phyloP scores from a whole-genome alignment of 2,797 vertebrate genomes.

The Gallinago nigripennis region DNA sequence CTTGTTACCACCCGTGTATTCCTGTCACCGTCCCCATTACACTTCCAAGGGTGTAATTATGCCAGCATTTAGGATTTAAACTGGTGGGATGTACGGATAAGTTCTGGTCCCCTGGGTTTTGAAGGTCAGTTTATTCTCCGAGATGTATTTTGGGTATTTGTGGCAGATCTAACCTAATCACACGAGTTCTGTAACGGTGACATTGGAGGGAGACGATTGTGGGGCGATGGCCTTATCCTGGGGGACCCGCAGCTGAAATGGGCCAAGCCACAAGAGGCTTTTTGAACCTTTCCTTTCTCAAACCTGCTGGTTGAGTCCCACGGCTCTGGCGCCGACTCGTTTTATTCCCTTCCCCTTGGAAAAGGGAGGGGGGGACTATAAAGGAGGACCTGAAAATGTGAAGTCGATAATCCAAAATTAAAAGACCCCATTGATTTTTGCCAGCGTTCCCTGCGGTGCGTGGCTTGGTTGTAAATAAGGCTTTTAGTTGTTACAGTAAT shows the following conservation, averaged over 20 bases:
- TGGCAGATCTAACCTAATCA: neutral
- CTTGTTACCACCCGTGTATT: fast-evolving
- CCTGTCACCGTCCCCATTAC: neutral
- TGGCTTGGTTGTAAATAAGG: neutral
- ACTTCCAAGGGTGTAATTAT: neutral
- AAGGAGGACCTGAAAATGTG: neutral
- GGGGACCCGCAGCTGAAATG: neutral
- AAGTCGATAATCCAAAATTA: neutral
- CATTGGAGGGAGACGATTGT: neutral
- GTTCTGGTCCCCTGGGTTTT: neutral
- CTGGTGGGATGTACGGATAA: neutral
- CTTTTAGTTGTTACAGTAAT: neutral
- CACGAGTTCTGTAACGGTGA: neutral
- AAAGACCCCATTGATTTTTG: neutral
- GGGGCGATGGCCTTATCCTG: neutral
- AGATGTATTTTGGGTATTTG: slow-evolving; percentile 26
- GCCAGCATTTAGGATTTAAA: neutral
- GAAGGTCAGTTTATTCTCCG: neutral
- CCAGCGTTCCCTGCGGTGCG: neutral
- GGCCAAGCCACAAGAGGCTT: neutral
- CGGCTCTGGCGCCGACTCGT: neutral
- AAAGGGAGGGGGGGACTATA: neutral
- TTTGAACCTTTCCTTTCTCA: neutral
- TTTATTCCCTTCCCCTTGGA: neutral
- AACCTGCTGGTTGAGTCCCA: neutral